Conservation (phyloP, 1,140 invertebrate species). For the Sitobion miscanthi region DNA sequence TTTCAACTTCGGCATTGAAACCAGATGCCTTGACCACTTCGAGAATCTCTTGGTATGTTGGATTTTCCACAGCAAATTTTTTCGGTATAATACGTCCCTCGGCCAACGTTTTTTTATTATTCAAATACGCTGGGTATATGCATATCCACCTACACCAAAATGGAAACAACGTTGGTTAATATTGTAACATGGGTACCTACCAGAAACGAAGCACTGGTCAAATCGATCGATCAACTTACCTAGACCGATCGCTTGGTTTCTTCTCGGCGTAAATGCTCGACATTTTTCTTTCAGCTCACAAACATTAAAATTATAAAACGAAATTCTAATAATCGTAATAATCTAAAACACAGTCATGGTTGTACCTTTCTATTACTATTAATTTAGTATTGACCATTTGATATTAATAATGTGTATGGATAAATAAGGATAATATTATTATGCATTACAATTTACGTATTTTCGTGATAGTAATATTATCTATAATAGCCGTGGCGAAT, state of each 20-base stretch:
- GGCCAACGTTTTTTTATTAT: constrained; percentile 88
- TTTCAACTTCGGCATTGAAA: constrained; percentile 87
- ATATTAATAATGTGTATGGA: too few relatives aligned
- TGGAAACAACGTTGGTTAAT: neutral
- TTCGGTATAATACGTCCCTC: constrained; percentile 86
- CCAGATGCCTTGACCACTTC: constrained; percentile 86
- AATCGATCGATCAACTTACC: constrained; percentile 17
- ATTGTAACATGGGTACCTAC: neutral
- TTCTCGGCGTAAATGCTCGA: constrained; percentile 33
- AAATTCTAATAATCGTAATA: neutral
- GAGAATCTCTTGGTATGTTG: constrained; percentile 89
- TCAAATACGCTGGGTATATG: constrained; percentile 95
- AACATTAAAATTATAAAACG: neutral
- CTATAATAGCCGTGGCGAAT: too few relatives aligned
- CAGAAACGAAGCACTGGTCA: neutral
- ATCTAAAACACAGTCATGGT: neutral
- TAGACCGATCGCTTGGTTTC: constrained; percentile 55
- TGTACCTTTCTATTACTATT: neutral
- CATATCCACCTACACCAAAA: constrained; percentile 86
- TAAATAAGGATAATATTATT: too few relatives aligned
- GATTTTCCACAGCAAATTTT: constrained; percentile 90
- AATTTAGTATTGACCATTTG: neutral
- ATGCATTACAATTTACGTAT: too few relatives aligned
- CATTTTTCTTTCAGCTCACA: constrained; percentile 6
- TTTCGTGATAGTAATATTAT: too few relatives aligned